Base-by-base conservation (phyloP, 2,113 vertebrate genomes). In the Trachemys scripta region DNA sequence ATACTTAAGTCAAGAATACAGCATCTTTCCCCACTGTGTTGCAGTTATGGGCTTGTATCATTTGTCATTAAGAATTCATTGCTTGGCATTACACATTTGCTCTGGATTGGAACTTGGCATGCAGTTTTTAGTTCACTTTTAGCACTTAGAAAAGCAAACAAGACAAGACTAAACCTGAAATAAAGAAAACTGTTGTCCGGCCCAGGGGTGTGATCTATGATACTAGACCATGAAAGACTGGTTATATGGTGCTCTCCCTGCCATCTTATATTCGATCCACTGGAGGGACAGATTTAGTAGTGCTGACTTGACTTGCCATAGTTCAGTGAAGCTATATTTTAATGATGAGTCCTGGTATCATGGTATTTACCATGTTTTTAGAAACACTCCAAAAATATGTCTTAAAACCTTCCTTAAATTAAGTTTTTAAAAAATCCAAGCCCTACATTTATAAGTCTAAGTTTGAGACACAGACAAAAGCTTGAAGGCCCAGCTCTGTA, bases 21-120 rank as follows among this genome's bases (percentile, higher is more conserved):
- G 24, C n/a, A 42, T 76, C 24, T 1, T 0, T 49, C 0, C 2
- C 24, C 0, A 24, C 11, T 1, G 11, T 1, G 42, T 38, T 31
- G 56, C 25, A 16, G 16, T 10, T 45, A 75, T 51, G 14, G 29
- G 24, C 62, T 75, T 49, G 16, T 29, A 10, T 29, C 19, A 56
- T 79, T 53, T 16, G n/a, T 45, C 49, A 76, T 49, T 87, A 35
- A 8, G 0, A 47, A 47, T 19, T 62, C 22, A 10, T 10, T 27
- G 47, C 0, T 51, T 57, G 27, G 38, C 35, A 82, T 47, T 38
- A 45, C n/a, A 27, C 25, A 0, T 22, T 54, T 20, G 35, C 76
- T 12, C 13, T 50, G 12, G 2, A 35, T 17, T 62, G 50, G 16
- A 12, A 5, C 78, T 49, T 35, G 45, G 31, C 56, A 17, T 85